Conservation (phyloP, 2,888 invertebrate species). For the Mantis religiosa region DNA sequence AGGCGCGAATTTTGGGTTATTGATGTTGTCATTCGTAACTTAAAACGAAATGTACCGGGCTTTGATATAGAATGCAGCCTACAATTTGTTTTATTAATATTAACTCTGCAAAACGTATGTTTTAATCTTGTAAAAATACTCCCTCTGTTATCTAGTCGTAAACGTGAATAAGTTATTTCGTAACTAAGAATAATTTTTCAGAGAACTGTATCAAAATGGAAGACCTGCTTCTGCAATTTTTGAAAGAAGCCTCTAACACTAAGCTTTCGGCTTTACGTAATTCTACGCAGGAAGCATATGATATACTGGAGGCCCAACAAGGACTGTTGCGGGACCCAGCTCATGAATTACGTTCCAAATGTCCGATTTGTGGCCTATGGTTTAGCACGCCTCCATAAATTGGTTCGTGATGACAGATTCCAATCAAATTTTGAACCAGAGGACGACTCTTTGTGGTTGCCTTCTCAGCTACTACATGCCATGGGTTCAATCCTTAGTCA, state of each 20-base stretch:
- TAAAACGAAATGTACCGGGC: too few relatives aligned
- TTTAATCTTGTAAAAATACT: too few relatives aligned
- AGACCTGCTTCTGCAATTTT: constrained; percentile 77
- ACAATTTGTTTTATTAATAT: too few relatives aligned
- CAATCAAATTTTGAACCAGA: constrained; percentile 87
- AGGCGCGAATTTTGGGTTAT: too few relatives aligned
- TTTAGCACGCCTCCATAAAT: constrained; percentile 83
- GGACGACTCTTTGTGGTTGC: constrained; percentile 88
- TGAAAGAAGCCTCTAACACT: constrained; percentile 77
- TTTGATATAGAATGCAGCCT: too few relatives aligned
- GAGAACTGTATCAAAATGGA: constrained; percentile 58
- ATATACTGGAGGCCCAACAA: constrained; percentile 76
- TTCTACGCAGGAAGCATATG: constrained; percentile 82
- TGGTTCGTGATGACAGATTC: constrained; percentile 86
- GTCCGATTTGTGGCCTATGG: constrained; percentile 81
- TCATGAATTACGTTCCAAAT: constrained; percentile 77
- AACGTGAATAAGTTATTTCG: background rate
- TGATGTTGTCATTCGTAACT: too few relatives aligned
- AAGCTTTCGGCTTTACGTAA: constrained; percentile 72
- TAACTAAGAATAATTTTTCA: background rate
- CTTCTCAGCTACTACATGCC: constrained; percentile 82
- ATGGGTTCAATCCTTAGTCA: constrained; percentile 75
- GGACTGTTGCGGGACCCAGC: constrained; percentile 72
- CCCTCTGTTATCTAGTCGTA: background rate
- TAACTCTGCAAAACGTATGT: too few relatives aligned